Conservation (phyloP, 2,888 invertebrate species). For the Xanthia togata region DNA sequence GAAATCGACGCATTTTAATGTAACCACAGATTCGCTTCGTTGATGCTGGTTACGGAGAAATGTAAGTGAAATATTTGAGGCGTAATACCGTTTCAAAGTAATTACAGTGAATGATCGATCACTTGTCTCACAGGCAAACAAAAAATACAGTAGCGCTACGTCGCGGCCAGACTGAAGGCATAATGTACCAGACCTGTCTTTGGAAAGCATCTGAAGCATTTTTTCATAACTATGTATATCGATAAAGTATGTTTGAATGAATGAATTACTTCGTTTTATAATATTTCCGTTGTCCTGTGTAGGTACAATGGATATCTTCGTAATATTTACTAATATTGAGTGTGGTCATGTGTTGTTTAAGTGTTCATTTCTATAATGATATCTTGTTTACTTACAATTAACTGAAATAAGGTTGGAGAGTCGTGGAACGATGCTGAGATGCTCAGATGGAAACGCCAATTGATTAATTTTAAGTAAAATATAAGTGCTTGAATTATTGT, state of each 20-base stretch:
- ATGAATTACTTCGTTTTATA: slow-evolving; percentile 77
- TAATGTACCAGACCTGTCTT: slow-evolving; percentile 56
- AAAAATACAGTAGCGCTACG: slow-evolving; percentile 28
- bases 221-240: slow-evolving; percentile 70
- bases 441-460: slow-evolving; percentile 88
- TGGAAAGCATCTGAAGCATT: slow-evolving; percentile 74
- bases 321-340: slow-evolving; percentile 80
- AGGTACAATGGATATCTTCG: slow-evolving; percentile 77
- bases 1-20: slow-evolving; percentile 53
- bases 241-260: slow-evolving; percentile 82
- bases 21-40: slow-evolving; percentile 52
- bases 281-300: slow-evolving; percentile 76
- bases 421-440: slow-evolving; percentile 74
- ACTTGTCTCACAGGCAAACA: slow-evolving; percentile 52
- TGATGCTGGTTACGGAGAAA: slow-evolving; percentile 46
- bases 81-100: slow-evolving; percentile 40
- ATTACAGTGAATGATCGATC: slow-evolving; percentile 43
- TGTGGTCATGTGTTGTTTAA: slow-evolving; percentile 82
- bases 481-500: slow-evolving; percentile 85
- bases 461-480: slow-evolving; percentile 82
- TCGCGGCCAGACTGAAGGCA: slow-evolving; percentile 29
- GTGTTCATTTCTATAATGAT: slow-evolving; percentile 82
- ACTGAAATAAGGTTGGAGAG: slow-evolving; percentile 83
- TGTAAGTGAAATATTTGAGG: slow-evolving; percentile 41
- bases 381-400: slow-evolving; percentile 89